These are phyloP conservation scores for Junonia oenone DNA, from an alignment of 2,888 invertebrate genomes.

Conservation along the genomic window DNA sequence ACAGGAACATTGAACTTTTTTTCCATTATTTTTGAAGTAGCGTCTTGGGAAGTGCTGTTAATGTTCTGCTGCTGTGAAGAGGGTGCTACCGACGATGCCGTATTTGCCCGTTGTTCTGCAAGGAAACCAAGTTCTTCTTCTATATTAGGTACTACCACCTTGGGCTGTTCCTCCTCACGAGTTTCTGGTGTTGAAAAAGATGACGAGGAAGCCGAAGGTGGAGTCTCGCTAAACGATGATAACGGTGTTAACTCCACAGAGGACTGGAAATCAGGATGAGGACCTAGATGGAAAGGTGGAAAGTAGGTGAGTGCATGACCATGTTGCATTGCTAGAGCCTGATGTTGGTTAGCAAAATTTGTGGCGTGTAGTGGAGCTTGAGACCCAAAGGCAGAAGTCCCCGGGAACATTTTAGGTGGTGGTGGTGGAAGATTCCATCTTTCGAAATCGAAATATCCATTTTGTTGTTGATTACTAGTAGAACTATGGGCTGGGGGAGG, in stretches of 20 bases:
- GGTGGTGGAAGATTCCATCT: conserved; percentile 88
- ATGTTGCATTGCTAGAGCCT: conserved; percentile 84
- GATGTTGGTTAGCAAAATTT: conserved; percentile 81
- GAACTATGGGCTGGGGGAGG: conserved; percentile 87
- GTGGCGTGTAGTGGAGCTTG: conserved; percentile 77
- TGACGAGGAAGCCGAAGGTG: conserved; percentile 79
- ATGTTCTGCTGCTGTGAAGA: conserved; percentile 72
- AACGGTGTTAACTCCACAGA: conserved; percentile 83
- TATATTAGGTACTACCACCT: conserved; percentile 93
- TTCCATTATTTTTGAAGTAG: conserved; percentile 75
- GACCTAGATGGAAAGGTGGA: conserved; percentile 86
- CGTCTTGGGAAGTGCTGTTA: conserved; percentile 71
- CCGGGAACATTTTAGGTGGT: conserved; percentile 84
- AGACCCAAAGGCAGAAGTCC: conserved; percentile 79
- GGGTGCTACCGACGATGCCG: conserved; percentile 74
- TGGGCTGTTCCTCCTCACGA: conserved; percentile 85
- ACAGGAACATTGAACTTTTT: conserved; percentile 81
- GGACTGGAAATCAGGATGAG: conserved; percentile 83
- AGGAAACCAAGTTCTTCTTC: conserved; percentile 92
- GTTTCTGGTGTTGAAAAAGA: conserved; percentile 77
- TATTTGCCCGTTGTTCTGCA: conserved; percentile 80
- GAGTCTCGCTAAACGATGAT: conserved; percentile 77
- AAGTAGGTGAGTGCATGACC: conserved; percentile 87
- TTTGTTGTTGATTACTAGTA: conserved; percentile 78
- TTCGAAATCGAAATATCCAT: conserved; percentile 89